Conservation (phyloP, 2,797 vertebrate genomes). For the Labroides dimidiatus region DNA sequence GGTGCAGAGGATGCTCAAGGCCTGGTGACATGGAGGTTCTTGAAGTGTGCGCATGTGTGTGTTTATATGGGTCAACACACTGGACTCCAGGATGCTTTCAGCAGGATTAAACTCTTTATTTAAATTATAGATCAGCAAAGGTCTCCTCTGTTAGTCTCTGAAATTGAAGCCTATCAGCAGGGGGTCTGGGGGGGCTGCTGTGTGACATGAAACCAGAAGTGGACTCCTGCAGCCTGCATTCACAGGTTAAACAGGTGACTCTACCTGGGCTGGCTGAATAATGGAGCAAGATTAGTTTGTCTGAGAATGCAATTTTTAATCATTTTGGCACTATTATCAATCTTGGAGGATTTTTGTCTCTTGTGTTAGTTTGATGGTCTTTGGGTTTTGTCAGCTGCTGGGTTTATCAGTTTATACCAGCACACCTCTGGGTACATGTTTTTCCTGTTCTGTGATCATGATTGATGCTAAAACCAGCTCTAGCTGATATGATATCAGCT, state of each 20-base stretch:
- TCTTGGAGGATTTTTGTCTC: not conserved
- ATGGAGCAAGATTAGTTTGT: not conserved
- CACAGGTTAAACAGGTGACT: not conserved
- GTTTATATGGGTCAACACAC: not conserved
- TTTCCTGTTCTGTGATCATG: not conserved
- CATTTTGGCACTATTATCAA: not conserved
- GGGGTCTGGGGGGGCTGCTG: not conserved
- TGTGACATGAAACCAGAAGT: constrained; percentile 22
- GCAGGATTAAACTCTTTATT: not conserved
- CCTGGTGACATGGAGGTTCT: not conserved
- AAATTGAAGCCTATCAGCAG: not conserved
- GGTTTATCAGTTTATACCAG: not conserved
- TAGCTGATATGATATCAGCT: not conserved
- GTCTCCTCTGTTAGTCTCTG: not conserved
- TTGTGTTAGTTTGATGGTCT: not conserved
- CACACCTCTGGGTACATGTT: not conserved
- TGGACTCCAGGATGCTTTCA: not conserved
- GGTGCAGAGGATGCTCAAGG: not conserved
- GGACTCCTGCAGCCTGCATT: constrained; percentile 4
- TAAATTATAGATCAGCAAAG: constrained; percentile 10
- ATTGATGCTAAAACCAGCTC: not conserved
- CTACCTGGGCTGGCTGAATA: not conserved
- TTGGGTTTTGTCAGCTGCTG: not conserved
- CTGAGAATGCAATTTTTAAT: not conserved
- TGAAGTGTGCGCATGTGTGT: not conserved